Percentiles rank a stretch among this genome's conserved stretches.
Evolutionary conservation across 2,888 invertebrate species (phyloP).

Genomic region (Endomychus coccineus): DNA sequence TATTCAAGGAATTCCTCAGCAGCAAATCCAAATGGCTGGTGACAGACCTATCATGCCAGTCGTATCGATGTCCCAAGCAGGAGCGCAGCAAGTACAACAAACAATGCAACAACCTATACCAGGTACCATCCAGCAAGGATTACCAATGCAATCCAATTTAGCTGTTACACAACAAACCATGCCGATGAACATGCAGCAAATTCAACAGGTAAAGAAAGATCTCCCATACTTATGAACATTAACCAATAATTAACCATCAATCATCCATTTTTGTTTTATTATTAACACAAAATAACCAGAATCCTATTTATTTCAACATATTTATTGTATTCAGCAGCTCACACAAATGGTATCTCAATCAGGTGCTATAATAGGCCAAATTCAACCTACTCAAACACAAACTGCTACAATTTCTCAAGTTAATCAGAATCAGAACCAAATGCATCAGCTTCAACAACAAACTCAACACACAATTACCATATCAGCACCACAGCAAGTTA

Average conservation of each 20-base stretch:
- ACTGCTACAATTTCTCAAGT: no score
- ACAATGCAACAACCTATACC: slow-evolving; percentile 49
- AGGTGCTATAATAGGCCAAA: slow-evolving; percentile 37
- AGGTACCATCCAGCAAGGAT: slow-evolving; percentile 50
- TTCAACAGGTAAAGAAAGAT: slow-evolving; percentile 49
- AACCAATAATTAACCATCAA: slow-evolving; percentile 4
- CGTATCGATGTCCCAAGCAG: slow-evolving; percentile 53
- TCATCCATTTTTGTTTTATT: slow-evolving; percentile 1
- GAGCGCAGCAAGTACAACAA: slow-evolving; percentile 49
- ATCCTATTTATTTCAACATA: no score
- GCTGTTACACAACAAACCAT: slow-evolving; percentile 43
- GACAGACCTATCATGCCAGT: slow-evolving; percentile 58
- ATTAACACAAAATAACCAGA: no score
- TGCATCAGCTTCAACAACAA: slow-evolving; percentile 32
- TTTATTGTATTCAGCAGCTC: no score
- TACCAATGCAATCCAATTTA: slow-evolving; percentile 47
- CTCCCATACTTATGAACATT: slow-evolving; percentile 7
- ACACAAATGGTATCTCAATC: slow-evolving; percentile 5
- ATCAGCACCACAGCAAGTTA: slow-evolving; percentile 37
- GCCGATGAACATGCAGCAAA: slow-evolving; percentile 50
- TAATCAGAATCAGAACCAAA: slow-evolving; percentile 23
- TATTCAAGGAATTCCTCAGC: slow-evolving; percentile 49
- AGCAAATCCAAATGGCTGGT: slow-evolving; percentile 42
- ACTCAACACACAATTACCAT: slow-evolving; percentile 33
- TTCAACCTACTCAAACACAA: slow-evolving; percentile 35